Conservation (phyloP, 2,113 vertebrate species). For the Sitta europaea region DNA sequence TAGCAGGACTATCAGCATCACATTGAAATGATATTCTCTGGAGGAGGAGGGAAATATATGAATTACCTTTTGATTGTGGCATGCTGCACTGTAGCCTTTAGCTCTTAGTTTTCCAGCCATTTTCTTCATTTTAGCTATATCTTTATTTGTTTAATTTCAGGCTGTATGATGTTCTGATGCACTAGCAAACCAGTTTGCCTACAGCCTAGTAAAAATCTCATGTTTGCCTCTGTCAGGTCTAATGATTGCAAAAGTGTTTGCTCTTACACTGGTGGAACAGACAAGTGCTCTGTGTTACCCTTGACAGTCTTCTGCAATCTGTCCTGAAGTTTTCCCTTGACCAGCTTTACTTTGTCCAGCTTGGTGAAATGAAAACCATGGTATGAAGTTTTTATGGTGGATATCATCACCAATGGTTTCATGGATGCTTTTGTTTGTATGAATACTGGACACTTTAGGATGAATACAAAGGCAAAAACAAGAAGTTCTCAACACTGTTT, state of each 20-base stretch:
- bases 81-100: not conserved
- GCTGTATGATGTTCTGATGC: not conserved
- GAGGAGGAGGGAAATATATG: not conserved
- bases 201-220: not conserved
- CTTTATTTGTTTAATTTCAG: slow-evolving; percentile 35
- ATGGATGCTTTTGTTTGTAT: not conserved
- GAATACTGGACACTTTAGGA: not conserved
- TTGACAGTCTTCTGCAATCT: not conserved
- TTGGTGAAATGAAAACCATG: not conserved
- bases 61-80: slow-evolving; percentile 17
- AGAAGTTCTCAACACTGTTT: not conserved
- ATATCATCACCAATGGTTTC: not conserved
- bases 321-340: not conserved
- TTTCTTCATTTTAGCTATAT: not conserved
- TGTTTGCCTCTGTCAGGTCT: not conserved
- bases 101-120: not conserved
- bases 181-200: not conserved
- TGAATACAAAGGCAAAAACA: not conserved
- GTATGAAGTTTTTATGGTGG: not conserved
- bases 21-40: not conserved
- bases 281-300: not conserved
- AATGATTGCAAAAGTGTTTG: not conserved
- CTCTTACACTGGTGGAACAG: not conserved
- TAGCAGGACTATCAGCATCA: not conserved
- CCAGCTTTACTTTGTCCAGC: not conserved